These are phyloP conservation scores for Semicossyphus pulcher DNA, from an alignment of 2,113 vertebrate genomes.

Conservation along the genomic window DNA sequence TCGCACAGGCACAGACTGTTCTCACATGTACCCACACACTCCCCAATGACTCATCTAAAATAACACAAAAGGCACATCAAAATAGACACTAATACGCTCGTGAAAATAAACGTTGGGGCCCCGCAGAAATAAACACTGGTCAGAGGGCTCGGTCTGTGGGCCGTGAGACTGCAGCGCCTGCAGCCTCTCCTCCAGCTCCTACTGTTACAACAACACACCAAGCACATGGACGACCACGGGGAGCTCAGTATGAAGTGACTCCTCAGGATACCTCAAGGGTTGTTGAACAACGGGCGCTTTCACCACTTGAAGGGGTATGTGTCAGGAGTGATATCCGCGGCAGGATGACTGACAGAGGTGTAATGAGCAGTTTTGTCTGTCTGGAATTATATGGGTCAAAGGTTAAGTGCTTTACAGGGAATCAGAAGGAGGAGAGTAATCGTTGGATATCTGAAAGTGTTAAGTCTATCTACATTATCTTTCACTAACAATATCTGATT, in stretches of 20 bases:
- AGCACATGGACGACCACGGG: constrained; percentile 2
- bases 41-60: constrained; percentile 71
- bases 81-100: constrained; percentile 69
- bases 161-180: constrained; percentile 37
- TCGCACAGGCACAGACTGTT: constrained; percentile 71
- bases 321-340: constrained; percentile 25
- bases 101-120: constrained; percentile 59
- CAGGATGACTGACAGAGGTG: constrained; percentile 8
- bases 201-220: constrained; percentile 42
- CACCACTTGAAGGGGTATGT: constrained; percentile 12
- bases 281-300: constrained; percentile 21
- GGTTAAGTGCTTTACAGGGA: neutral
- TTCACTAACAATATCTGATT: neutral
- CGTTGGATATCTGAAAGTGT: neutral
- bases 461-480: neutral
- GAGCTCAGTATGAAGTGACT: constrained; percentile 5
- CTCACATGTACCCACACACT: constrained; percentile 73
- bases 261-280: constrained; percentile 14
- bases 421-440: neutral
- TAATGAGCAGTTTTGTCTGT: neutral
- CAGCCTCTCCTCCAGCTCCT: constrained; percentile 29
- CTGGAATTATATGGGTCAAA: constrained; percentile 1
- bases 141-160: constrained; percentile 24
- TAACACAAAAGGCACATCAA: constrained; percentile 67
- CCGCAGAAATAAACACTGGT: constrained; percentile 61